A percentile compares a stretch with the other conserved stretches of the same genome.
phyloP scores from a whole-genome alignment of 2,797 vertebrate species.

The Scomberomorus guttatus region DNA sequence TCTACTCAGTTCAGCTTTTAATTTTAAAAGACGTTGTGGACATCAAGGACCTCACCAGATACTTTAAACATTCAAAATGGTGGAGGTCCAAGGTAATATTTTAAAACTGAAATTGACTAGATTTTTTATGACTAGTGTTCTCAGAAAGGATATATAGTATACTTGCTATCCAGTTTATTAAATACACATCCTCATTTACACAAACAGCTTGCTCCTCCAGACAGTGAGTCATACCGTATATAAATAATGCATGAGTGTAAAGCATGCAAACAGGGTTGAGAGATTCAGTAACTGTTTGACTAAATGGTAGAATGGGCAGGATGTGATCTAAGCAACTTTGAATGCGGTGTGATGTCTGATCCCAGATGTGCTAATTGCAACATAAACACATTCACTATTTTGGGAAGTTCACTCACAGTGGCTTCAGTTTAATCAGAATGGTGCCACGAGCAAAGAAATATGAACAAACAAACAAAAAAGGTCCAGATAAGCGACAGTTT shows the following conservation, averaged over 20 bases:
- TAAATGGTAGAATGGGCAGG: constrained; percentile 60
- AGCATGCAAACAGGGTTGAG: constrained; percentile 53
- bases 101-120: constrained; percentile 44
- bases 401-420: constrained; percentile 34
- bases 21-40: neutral
- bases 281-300: constrained; percentile 59
- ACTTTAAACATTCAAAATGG: constrained; percentile 41
- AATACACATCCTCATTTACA: constrained; percentile 47
- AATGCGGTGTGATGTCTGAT: constrained; percentile 56
- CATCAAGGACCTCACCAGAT: neutral
- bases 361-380: constrained; percentile 56
- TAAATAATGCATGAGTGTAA: constrained; percentile 69
- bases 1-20: neutral
- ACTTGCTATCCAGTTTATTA: constrained; percentile 51
- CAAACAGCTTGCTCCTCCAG: constrained; percentile 54
- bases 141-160: constrained; percentile 4
- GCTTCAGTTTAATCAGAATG: constrained; percentile 43
- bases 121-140: constrained; percentile 39
- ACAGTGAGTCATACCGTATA: constrained; percentile 59
- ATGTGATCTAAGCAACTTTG: constrained; percentile 57
- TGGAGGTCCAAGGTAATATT: constrained; percentile 22
- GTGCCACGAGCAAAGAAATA: constrained; percentile 27
- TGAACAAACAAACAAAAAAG: constrained; percentile 24
- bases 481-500: constrained; percentile 38
- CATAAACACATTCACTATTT: constrained; percentile 51